phyloP scores from a whole-genome alignment of 2,797 vertebrate species.

The Fundulus diaphanus region DNA sequence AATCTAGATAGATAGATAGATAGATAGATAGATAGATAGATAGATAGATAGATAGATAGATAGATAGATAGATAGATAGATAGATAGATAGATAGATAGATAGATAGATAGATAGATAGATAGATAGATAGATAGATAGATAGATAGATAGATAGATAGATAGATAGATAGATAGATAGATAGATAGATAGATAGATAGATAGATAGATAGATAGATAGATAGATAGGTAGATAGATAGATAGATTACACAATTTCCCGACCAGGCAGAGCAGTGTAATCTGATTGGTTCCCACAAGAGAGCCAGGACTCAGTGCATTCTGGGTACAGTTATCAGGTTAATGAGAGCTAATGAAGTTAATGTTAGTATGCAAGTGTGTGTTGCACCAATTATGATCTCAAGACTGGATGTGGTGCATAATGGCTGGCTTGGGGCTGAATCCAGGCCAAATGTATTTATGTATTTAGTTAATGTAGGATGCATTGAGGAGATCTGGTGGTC shows the following conservation, averaged over 20 bases:
- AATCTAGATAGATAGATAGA: neutral
- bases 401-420: slow-evolving; percentile 75
- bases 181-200: slow-evolving; percentile 52
- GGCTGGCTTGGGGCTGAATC: slow-evolving; percentile 71
- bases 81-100: slow-evolving; percentile 17
- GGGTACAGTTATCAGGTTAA: slow-evolving; percentile 62
- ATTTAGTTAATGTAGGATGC: slow-evolving; percentile 78
- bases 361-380: slow-evolving; percentile 44
- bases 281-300: slow-evolving; percentile 68
- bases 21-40: slow-evolving; percentile 8
- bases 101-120: slow-evolving; percentile 22
- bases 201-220: slow-evolving; percentile 49
- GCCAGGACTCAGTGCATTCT: slow-evolving; percentile 56
- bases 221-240: slow-evolving; percentile 48
- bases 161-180: slow-evolving; percentile 43
- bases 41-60: slow-evolving; percentile 20
- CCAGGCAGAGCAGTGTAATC: slow-evolving; percentile 60
- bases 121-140: slow-evolving; percentile 36
- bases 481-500: slow-evolving; percentile 71
- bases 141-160: slow-evolving; percentile 27
- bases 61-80: slow-evolving; percentile 11
- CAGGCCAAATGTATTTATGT: slow-evolving; percentile 80
- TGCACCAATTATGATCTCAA: slow-evolving; percentile 70
- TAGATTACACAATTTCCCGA: slow-evolving; percentile 29
- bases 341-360: slow-evolving; percentile 64